Conservation (phyloP, 2,888 invertebrate genomes). For the Odontocolon sp. region DNA sequence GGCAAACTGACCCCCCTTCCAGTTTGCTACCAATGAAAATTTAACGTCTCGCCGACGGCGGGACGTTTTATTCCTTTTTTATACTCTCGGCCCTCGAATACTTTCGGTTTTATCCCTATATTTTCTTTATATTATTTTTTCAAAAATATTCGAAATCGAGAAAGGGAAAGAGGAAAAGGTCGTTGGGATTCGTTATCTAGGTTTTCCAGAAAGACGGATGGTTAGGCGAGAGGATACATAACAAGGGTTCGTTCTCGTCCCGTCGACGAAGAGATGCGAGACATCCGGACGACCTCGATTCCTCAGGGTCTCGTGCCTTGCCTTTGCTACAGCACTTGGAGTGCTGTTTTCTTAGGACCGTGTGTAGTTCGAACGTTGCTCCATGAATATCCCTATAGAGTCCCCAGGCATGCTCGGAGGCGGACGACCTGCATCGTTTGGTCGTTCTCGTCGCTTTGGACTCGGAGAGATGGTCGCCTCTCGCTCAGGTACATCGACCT, state of each 20-base stretch:
- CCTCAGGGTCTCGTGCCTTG: slow-evolving; percentile 42
- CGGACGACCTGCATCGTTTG: slow-evolving; percentile 44
- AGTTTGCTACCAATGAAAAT: slow-evolving; percentile 46
- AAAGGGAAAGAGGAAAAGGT: background rate
- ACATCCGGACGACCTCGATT: slow-evolving; percentile 57
- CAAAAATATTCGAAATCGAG: background rate
- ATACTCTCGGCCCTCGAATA: background rate
- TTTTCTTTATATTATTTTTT: background rate
- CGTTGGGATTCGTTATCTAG: slow-evolving; percentile 1
- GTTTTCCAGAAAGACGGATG: background rate
- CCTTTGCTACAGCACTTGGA: slow-evolving; percentile 2
- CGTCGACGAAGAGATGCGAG: slow-evolving; percentile 53
- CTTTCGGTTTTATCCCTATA: background rate
- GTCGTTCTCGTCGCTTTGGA: slow-evolving; percentile 34
- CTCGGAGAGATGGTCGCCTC: slow-evolving; percentile 29
- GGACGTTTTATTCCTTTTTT: background rate
- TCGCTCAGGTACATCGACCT: slow-evolving; percentile 56
- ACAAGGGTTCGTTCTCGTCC: slow-evolving; percentile 49
- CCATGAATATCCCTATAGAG: slow-evolving; percentile 12
- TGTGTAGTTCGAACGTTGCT: slow-evolving; percentile 3
- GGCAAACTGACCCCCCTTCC: slow-evolving; percentile 24
- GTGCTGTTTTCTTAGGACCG: slow-evolving; percentile 55
- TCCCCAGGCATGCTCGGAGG: background rate
- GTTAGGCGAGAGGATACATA: slow-evolving; percentile 54
- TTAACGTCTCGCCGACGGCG: slow-evolving; percentile 32